phyloP scores from a whole-genome alignment of 2,888 invertebrate genomes.

The Epiblema foenella region DNA sequence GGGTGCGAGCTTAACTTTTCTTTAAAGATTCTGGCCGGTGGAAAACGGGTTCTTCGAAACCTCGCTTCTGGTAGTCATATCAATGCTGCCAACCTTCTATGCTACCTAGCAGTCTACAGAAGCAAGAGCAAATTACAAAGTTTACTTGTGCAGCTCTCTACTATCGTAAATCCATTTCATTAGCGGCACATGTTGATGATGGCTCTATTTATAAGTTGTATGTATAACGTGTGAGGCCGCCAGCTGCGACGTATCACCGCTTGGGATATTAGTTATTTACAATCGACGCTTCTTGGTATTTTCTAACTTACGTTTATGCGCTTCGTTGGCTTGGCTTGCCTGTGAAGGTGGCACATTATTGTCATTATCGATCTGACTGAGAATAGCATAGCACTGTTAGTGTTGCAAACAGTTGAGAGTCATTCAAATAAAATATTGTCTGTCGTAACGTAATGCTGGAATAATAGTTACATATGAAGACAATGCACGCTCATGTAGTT shows the following conservation, averaged over 20 bases:
- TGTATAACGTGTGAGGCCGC: constrained; percentile 34
- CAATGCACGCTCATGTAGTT: background rate
- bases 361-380: constrained; percentile 3
- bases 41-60: no score
- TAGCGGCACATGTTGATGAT: constrained; percentile 44
- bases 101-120: no score
- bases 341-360: background rate
- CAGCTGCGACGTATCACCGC: constrained; percentile 36
- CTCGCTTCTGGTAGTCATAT: no score
- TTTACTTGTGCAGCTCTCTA: background rate
- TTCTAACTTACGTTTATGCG: constrained; percentile 4
- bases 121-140: no score
- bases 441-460: background rate
- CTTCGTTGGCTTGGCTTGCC: background rate
- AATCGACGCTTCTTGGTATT: constrained; percentile 15
- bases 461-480: no score
- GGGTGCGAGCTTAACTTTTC: no score
- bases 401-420: background rate
- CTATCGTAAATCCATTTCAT: constrained; percentile 41
- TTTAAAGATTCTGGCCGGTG: no score
- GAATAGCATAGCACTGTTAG: no score
- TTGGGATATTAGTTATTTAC: constrained; percentile 37
- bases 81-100: no score
- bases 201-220: constrained; percentile 42
- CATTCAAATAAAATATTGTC: background rate